Conservation (phyloP, 37 sponge, comb jelly and placozoan genomes). For the Hormiphora californensis region DNA sequence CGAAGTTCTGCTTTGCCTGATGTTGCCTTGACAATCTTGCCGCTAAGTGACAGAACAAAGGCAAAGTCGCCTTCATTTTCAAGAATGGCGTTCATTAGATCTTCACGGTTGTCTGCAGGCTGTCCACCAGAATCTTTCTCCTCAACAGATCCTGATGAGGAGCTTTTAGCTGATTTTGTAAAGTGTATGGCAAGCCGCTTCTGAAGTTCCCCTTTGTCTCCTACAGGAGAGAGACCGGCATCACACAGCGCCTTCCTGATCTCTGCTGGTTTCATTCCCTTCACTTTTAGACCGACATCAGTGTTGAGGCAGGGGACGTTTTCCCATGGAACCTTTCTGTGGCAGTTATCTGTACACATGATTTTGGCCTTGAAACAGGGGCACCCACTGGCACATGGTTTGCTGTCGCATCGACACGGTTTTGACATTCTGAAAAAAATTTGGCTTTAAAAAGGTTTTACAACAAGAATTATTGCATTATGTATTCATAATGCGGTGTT, state of each 20-base stretch:
- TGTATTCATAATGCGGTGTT: too few species aligned
- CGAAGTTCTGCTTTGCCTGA: conserved; percentile 36
- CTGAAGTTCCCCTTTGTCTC: conserved; percentile 24
- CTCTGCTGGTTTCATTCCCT: conserved; percentile 42
- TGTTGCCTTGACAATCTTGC: conserved; percentile 25
- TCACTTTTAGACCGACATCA: not conserved
- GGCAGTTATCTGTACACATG: conserved; percentile 22
- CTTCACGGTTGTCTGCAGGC: not conserved
- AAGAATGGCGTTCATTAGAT: conserved; percentile 20
- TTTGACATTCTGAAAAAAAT: too few species aligned
- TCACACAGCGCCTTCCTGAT: conserved; percentile 24
- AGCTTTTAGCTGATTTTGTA: not conserved
- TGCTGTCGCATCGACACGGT: conserved; percentile 33
- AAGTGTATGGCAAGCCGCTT: conserved; percentile 47
- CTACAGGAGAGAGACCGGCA: conserved; percentile 31
- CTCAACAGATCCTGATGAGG: not conserved
- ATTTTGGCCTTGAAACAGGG: conserved; percentile 42
- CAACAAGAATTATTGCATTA: too few species aligned
- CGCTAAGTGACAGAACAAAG: conserved; percentile 42
- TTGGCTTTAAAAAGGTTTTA: too few species aligned
- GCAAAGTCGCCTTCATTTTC: conserved; percentile 40
- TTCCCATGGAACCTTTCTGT: not conserved
- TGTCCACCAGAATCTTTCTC: not conserved
- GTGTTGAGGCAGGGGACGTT: conserved; percentile 51
- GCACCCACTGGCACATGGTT: conserved; percentile 37